Conservation (phyloP, 2,797 vertebrate genomes). For the Anisognathus igniventris region DNA sequence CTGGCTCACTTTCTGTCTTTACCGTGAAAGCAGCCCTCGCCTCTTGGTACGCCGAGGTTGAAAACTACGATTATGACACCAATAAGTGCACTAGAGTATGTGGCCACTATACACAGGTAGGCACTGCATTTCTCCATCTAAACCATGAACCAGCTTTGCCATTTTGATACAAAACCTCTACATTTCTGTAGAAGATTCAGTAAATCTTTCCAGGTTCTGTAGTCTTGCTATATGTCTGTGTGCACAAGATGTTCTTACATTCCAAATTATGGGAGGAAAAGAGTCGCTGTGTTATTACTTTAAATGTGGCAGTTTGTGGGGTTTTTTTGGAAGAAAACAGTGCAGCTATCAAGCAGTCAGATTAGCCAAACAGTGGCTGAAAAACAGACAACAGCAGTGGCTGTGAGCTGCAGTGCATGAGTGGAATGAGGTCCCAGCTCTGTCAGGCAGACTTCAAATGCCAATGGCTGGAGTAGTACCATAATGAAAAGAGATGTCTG, state of each 20-base stretch:
- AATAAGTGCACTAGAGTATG: conserved; percentile 20
- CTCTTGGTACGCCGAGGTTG: conserved; percentile 67
- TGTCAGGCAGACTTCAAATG: background rate
- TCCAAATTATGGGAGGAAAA: background rate
- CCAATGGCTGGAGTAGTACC: background rate
- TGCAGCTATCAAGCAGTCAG: background rate
- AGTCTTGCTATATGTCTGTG: background rate
- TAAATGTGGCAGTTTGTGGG: background rate
- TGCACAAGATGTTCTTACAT: background rate
- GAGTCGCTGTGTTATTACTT: background rate
- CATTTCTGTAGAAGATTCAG: background rate
- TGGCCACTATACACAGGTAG: conserved; percentile 87
- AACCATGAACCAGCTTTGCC: background rate
- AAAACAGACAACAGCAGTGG: background rate
- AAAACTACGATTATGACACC: conserved; percentile 30
- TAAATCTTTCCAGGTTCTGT: background rate
- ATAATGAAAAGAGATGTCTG: background rate
- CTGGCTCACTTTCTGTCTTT: conserved; percentile 45
- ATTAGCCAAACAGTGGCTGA: background rate
- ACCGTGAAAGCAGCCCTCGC: conserved; percentile 31
- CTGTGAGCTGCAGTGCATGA: background rate
- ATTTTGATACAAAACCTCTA: background rate
- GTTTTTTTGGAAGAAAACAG: background rate
- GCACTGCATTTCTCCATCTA: background rate
- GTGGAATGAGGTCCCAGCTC: background rate